These are phyloP conservation scores for Sinopyrophorus schimmeli DNA, from an alignment of 2,888 invertebrate species.

Conservation along the genomic window DNA sequence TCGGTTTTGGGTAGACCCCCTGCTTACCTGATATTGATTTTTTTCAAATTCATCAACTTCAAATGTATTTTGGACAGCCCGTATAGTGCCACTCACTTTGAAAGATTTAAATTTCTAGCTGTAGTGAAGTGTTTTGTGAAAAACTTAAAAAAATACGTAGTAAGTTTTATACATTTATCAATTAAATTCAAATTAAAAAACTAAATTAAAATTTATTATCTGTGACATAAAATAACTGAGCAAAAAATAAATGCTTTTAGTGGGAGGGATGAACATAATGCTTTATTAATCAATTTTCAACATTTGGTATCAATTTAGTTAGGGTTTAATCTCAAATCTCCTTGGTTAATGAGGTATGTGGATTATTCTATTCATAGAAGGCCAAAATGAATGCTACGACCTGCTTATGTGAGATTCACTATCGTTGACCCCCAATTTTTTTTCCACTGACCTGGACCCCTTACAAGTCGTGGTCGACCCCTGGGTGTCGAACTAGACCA, in stretches of 20 bases:
- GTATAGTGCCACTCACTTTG: constrained; percentile 7
- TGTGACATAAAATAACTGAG: constrained; percentile 28
- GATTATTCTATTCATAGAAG: too few species aligned
- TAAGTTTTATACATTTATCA: constrained; percentile 28
- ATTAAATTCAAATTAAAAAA: constrained; percentile 28
- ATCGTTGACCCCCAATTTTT: too few species aligned
- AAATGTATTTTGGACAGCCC: constrained; percentile 5
- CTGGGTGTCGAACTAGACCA: too few species aligned
- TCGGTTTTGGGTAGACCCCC: constrained; percentile 20
- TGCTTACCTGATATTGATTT: constrained; percentile 16
- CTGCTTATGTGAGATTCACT: too few species aligned
- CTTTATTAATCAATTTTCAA: constrained; percentile 38
- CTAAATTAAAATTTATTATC: constrained; percentile 25
- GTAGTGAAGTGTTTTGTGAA: constrained; percentile 8
- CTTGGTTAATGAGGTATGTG: constrained; percentile 34
- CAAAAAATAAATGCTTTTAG: constrained; percentile 35
- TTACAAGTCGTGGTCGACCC: too few species aligned
- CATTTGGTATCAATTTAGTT: constrained; percentile 38
- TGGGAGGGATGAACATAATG: constrained; percentile 38
- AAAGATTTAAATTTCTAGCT: too few species aligned
- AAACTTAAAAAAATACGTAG: constrained; percentile 21
- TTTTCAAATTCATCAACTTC: constrained; percentile 12
- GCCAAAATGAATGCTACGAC: too few species aligned
- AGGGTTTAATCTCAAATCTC: constrained; percentile 39
- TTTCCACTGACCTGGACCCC: too few species aligned